phyloP scores from a whole-genome alignment of 2,113 vertebrate genomes.

The Eulemur rufifrons region DNA sequence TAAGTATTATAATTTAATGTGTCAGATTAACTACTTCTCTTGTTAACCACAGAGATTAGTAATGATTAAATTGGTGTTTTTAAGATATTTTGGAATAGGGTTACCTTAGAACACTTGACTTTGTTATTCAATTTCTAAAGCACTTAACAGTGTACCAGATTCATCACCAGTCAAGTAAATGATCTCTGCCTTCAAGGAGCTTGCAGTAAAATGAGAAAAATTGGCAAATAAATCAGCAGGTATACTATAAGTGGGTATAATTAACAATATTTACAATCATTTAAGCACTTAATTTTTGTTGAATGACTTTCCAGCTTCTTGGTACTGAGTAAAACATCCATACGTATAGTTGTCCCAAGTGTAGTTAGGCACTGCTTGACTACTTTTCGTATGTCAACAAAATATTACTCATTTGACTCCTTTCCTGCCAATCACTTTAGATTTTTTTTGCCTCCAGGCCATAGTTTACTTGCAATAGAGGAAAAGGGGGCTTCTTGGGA shows the following conservation, averaged over 20 bases:
- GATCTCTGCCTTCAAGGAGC: not conserved
- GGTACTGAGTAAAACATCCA: not conserved
- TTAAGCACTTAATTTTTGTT: not conserved
- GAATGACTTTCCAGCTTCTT: not conserved
- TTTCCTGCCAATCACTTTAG: not conserved
- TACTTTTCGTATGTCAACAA: not conserved
- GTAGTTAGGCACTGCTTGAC: not conserved
- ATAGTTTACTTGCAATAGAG: not conserved
- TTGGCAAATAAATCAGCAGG: not conserved
- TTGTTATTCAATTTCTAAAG: not conserved
- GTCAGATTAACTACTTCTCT: not conserved
- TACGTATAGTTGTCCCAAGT: not conserved
- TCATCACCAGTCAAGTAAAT: not conserved
- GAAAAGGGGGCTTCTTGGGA: not conserved
- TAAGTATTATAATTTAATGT: not conserved
- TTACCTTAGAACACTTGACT: not conserved
- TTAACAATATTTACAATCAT: not conserved
- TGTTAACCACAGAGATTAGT: not conserved
- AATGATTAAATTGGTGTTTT: not conserved
- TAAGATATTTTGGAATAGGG: not conserved
- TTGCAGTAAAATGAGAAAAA: not conserved
- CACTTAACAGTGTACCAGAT: not conserved
- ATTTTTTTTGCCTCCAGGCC: not conserved
- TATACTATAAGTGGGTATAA: not conserved
- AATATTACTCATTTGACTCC: not conserved